Percentiles rank a stretch among this genome's conserved stretches.
These are phyloP conservation scores for Poeciliopsis turrubarensis DNA, from an alignment of 2,113 vertebrate genomes.

Conservation along the genomic window DNA sequence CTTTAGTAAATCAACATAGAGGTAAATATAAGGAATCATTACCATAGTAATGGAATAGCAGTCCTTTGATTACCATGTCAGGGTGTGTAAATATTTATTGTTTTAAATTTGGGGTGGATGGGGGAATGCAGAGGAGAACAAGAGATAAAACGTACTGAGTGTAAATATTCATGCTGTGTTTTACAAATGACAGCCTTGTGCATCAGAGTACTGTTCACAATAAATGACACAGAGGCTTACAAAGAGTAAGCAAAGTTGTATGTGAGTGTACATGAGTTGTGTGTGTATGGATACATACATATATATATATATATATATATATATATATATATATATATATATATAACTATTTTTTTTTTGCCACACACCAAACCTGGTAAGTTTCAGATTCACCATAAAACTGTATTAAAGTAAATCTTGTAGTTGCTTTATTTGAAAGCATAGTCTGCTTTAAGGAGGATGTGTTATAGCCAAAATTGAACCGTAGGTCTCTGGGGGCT, in stretches of 20 bases:
- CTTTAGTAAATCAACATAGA: constrained; percentile 37
- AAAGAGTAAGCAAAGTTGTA: constrained; percentile 4
- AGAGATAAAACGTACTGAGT: not conserved
- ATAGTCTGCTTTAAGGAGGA: not conserved
- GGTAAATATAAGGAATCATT: constrained; percentile 60
- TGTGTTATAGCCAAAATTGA: constrained; percentile 1
- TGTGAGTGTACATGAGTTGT: too few relatives aligned
- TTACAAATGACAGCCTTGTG: not conserved
- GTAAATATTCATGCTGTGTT: constrained; percentile 41
- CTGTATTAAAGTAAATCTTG: too few relatives aligned
- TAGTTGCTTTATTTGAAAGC: not conserved
- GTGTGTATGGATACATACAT: too few relatives aligned
- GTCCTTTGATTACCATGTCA: constrained; percentile 52
- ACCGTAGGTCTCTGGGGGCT: constrained; percentile 7
- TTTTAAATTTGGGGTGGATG: constrained; percentile 34
- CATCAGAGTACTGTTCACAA: not conserved
- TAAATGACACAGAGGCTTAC: not conserved
- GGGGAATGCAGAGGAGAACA: not conserved
- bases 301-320: too few relatives aligned
- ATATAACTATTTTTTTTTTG: too few relatives aligned
- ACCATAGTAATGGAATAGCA: constrained; percentile 66
- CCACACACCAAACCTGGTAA: too few relatives aligned
- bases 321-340: too few relatives aligned
- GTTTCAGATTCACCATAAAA: too few relatives aligned
- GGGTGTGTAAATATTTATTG: constrained; percentile 64